These are phyloP conservation scores for Pseudococcus viburni DNA, from an alignment of 2,888 invertebrate species.

Conservation along the genomic window DNA sequence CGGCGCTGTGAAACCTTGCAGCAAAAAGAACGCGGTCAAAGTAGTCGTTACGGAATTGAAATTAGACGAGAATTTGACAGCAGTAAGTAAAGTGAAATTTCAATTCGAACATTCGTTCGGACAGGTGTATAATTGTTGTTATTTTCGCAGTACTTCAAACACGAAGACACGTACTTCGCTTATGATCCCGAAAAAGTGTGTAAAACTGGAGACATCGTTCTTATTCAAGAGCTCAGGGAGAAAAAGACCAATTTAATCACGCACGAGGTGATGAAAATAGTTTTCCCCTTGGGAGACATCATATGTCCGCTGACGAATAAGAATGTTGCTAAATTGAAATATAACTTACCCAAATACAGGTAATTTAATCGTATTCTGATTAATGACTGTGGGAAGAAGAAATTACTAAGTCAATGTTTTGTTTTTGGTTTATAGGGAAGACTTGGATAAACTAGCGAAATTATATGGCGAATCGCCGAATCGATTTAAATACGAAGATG, in stretches of 20 bases:
- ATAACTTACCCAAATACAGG: slow-evolving; percentile 76
- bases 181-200: slow-evolving; percentile 84
- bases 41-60: slow-evolving; percentile 83
- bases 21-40: slow-evolving; percentile 84
- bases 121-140: neutral
- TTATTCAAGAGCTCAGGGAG: slow-evolving; percentile 82
- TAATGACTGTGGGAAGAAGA: neutral
- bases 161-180: slow-evolving; percentile 81
- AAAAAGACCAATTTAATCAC: slow-evolving; percentile 84
- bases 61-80: slow-evolving; percentile 82
- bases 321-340: slow-evolving; percentile 76
- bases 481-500: slow-evolving; percentile 81
- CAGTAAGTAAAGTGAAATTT: slow-evolving; percentile 75
- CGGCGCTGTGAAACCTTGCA: slow-evolving; percentile 85
- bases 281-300: slow-evolving; percentile 87
- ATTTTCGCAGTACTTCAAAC: slow-evolving; percentile 81
- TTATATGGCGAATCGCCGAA: slow-evolving; percentile 80
- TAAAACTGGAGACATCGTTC: slow-evolving; percentile 86
- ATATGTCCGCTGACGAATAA: slow-evolving; percentile 89
- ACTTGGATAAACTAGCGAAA: slow-evolving; percentile 78
- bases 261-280: slow-evolving; percentile 84
- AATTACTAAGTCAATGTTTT: neutral
- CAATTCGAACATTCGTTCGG: neutral
- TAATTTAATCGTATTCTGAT: slow-evolving; percentile 68
- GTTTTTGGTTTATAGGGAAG: slow-evolving; percentile 75